Percentiles rank a stretch among this genome's conserved stretches.
Conservation (phyloP, 2,797 vertebrate species). For the Silurus lanzhouensis region DNA sequence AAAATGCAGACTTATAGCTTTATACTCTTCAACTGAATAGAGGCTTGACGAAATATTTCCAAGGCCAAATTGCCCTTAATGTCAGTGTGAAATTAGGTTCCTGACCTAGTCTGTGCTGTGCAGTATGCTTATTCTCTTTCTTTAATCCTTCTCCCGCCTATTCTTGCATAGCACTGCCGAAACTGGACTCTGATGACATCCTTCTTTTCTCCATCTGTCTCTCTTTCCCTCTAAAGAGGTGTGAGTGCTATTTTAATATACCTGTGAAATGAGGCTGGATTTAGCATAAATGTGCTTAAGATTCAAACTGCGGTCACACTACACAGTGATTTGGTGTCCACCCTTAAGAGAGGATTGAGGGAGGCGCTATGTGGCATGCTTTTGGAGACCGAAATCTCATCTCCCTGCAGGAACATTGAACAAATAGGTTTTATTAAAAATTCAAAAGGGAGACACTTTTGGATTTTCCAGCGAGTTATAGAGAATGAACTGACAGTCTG, state of each 20-base stretch:
- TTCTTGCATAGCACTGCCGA: constrained; percentile 75
- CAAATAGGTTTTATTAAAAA: constrained; percentile 59
- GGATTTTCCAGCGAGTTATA: constrained; percentile 47
- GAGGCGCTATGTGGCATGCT: constrained; percentile 63
- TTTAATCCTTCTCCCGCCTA: constrained; percentile 76
- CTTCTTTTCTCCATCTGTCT: constrained; percentile 49
- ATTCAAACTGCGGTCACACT: constrained; percentile 43
- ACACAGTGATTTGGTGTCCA: constrained; percentile 72
- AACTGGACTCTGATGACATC: constrained; percentile 78
- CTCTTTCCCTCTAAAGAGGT: constrained; percentile 79
- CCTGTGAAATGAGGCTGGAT: constrained; percentile 81
- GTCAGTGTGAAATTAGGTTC: constrained; percentile 89
- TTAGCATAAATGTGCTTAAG: constrained; percentile 74
- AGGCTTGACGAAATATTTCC: constrained; percentile 85
- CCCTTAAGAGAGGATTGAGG: constrained; percentile 65
- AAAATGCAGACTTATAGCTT: constrained; percentile 74
- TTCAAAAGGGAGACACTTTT: constrained; percentile 51
- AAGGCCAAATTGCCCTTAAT: constrained; percentile 84
- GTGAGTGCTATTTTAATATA: constrained; percentile 86
- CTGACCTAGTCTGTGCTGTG: constrained; percentile 81
- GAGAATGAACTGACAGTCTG: constrained; percentile 34
- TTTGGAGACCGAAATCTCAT: constrained; percentile 47
- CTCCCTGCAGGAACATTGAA: constrained; percentile 48
- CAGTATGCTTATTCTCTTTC: constrained; percentile 79
- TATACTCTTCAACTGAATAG: constrained; percentile 82